These are phyloP conservation scores for Neoaliturus tenellus DNA, from an alignment of 2,888 invertebrate species.

Conservation along the genomic window DNA sequence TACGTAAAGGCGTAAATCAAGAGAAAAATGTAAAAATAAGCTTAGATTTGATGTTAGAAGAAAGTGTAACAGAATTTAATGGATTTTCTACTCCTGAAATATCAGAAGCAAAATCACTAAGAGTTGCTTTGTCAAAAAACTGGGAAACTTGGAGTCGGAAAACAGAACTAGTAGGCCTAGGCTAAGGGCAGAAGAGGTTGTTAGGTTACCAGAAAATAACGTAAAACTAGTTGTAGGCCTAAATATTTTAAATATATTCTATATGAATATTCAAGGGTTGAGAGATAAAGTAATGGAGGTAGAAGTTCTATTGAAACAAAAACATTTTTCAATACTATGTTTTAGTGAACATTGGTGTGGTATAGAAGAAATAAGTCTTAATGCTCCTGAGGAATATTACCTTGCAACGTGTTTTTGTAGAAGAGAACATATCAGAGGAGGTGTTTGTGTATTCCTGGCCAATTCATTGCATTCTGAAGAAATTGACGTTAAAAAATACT, in stretches of 20 bases:
- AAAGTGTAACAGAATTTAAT: background rate
- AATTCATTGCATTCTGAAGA: background rate
- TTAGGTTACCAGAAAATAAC: background rate
- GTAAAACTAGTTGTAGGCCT: background rate
- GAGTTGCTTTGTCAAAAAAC: background rate
- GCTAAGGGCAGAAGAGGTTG: background rate
- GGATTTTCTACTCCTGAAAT: background rate
- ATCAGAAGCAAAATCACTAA: background rate
- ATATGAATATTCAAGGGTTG: background rate
- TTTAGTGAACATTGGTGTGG: slow-evolving; percentile 8
- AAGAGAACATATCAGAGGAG: background rate
- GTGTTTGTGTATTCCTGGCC: too few species aligned
- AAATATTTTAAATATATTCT: background rate
- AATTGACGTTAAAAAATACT: background rate
- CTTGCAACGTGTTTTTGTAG: background rate
- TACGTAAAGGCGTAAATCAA: background rate
- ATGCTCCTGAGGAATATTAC: background rate
- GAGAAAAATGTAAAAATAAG: background rate
- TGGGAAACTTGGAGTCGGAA: background rate
- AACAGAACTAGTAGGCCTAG: background rate
- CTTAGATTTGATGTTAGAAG: background rate
- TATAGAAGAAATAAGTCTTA: background rate
- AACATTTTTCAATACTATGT: background rate
- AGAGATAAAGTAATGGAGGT: background rate
- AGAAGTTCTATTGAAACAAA: too few species aligned